A percentile compares a stretch with the other conserved stretches of the same genome.
Evolutionary conservation across 2,888 invertebrate genomes (phyloP).

Genomic region (Reticulitermes lucifugus): DNA sequence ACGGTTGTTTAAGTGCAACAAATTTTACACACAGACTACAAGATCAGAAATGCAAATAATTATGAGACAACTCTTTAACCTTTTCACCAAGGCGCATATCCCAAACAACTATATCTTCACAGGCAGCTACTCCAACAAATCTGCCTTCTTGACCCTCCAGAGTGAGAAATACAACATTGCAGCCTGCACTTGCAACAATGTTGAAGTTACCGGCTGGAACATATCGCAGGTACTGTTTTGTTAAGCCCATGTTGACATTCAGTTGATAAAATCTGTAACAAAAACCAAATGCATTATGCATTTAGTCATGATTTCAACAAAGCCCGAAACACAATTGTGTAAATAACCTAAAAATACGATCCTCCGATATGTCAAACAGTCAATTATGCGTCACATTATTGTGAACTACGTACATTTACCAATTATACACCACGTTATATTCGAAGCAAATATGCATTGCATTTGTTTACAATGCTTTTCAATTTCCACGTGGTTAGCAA

Average conservation of each 20-base stretch:
- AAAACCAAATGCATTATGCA: background rate
- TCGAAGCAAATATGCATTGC: too few species aligned
- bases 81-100: slow-evolving; percentile 89
- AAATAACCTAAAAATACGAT: too few species aligned
- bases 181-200: slow-evolving; percentile 82
- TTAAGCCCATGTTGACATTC: slow-evolving; percentile 77
- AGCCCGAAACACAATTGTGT: too few species aligned
- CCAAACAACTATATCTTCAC: slow-evolving; percentile 95
- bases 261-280: background rate
- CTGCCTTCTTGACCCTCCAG: slow-evolving; percentile 82
- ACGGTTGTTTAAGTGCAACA: background rate
- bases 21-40: background rate
- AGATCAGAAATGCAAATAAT: too few species aligned
- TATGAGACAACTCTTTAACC: slow-evolving; percentile 62
- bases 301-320: background rate
- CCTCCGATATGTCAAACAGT: too few species aligned
- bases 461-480: too few species aligned
- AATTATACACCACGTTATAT: too few species aligned
- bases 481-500: too few species aligned
- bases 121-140: slow-evolving; percentile 91
- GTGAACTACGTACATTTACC: too few species aligned
- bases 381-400: too few species aligned
- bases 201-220: slow-evolving; percentile 87
- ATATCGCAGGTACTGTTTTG: slow-evolving; percentile 95
- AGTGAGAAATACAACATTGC: slow-evolving; percentile 85